Evolutionary conservation across 2,888 invertebrate genomes (phyloP).

Genomic region (Apantesis nais): DNA sequence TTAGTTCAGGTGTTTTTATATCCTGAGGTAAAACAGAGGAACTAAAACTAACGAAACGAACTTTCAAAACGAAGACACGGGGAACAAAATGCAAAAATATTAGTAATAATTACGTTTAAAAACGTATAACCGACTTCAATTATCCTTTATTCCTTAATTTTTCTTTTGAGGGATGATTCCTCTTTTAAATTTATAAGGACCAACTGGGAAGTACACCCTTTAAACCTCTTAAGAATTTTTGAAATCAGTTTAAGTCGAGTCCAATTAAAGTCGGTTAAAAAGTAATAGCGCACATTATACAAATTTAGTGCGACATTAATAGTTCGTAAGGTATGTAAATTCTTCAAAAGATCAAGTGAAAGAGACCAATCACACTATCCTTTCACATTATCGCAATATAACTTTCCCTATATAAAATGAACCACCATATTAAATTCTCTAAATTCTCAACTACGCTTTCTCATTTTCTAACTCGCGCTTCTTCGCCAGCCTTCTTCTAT

Average conservation of each 20-base stretch:
- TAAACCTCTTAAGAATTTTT: too few relatives aligned
- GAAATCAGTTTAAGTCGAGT: too few relatives aligned
- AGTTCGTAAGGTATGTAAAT: not conserved
- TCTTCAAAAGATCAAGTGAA: slow-evolving; percentile 9
- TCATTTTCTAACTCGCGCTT: slow-evolving; percentile 38
- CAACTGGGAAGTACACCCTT: not conserved
- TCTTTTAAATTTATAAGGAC: not conserved
- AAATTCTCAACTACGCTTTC: slow-evolving; percentile 59
- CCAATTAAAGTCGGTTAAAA: not conserved
- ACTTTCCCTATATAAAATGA: slow-evolving; percentile 15
- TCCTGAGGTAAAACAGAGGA: not conserved
- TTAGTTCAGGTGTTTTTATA: not conserved
- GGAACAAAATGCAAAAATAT: too few relatives aligned
- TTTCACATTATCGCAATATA: slow-evolving; percentile 5
- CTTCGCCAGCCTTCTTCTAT: slow-evolving; percentile 63
- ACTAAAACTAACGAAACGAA: not conserved
- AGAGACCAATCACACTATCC: not conserved
- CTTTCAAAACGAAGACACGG: too few relatives aligned
- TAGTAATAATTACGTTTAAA: not conserved
- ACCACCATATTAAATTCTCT: slow-evolving; percentile 2
- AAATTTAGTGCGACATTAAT: too few relatives aligned
- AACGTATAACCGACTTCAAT: not conserved
- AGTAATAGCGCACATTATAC: not conserved
- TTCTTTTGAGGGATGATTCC: too few relatives aligned
- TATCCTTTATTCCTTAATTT: not conserved